Evolutionary conservation across 2,113 vertebrate species (phyloP), one percentile per base, ranked within the genome.

Genomic region (Muntiacus reevesi): DNA sequence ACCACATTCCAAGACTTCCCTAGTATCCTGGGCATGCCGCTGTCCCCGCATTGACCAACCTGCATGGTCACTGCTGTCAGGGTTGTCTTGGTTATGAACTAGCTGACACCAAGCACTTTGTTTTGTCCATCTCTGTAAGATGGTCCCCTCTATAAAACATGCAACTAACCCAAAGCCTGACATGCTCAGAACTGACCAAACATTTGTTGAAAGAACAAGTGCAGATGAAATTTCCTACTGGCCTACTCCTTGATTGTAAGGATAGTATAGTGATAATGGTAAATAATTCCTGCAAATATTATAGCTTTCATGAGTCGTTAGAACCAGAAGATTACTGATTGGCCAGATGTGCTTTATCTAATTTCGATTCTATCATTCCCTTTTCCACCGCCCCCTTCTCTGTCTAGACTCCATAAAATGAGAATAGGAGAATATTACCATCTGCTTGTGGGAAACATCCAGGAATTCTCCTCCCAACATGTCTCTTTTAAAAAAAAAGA

Each of bases 401-500:
- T 84, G 36, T 84, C 92, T 71, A 9, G 27, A 87, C 90, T 50
- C 87, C 81, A 21, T 50, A 67, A 88, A 47, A 74, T 4, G 23
- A 78, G 83, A 85, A 27, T 23, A 84, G 92, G 87, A 94, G 91
- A 92, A 90, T 36, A 86, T 85, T 81, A 86, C 85, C 93, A 88
- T 95, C 71, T 96, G 95, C 81, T 92, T 55, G 3, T 76, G 82
- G 47, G 64, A 92, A 96, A 93, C 17, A 94, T 55, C 47, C 87
- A 74, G 87, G 90, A 97, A 84, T 89, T 97, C 87, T 96, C 79
- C 62, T 89, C 76, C 33, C 54, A 83, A 74, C 50, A 89, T 33
- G 50, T 62, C 2, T 17, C 14, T 27, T 36, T 78, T 36, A 62
- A 40, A 47, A 47, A 47, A 17, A 6, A 92, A 28, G 45, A 50